Evolutionary conservation across 1,140 invertebrate species (phyloP).

Genomic region (Temnothorax nylanderi): DNA sequence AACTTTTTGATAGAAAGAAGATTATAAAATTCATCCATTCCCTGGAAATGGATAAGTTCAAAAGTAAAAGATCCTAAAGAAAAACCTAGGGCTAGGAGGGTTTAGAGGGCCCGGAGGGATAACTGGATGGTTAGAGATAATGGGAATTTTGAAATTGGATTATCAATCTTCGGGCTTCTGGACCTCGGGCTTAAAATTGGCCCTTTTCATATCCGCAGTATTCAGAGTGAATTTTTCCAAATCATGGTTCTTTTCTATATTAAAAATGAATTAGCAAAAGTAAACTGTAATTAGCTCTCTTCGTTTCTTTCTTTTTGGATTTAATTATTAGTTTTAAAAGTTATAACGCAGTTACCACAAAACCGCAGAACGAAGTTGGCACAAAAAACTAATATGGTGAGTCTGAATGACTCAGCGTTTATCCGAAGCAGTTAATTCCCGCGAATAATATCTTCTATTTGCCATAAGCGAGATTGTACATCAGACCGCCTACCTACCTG

Average conservation of each 20-base stretch:
- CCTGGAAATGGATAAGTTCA: constrained; percentile 63
- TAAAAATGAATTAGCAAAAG: constrained; percentile 16
- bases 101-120: constrained; percentile 68
- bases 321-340: constrained; percentile 19
- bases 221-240: constrained; percentile 61
- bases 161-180: constrained; percentile 73
- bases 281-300: background rate
- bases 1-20: background rate
- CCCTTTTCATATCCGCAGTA: constrained; percentile 63
- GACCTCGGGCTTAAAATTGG: constrained; percentile 64
- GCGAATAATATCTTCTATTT: constrained; percentile 67
- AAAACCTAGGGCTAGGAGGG: constrained; percentile 46
- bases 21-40: constrained; percentile 65
- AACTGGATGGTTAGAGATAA: constrained; percentile 72
- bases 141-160: constrained; percentile 76
- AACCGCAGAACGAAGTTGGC: background rate
- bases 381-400: constrained; percentile 23
- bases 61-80: constrained; percentile 65
- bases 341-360: background rate
- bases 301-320: background rate
- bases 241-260: background rate
- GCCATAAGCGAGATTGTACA: constrained; percentile 63
- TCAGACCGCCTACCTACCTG: constrained; percentile 29
- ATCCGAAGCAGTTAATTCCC: constrained; percentile 37
- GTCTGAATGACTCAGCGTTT: constrained; percentile 32